Base-by-base conservation (phyloP, 2,113 vertebrate species). In the Onychostruthus taczanowskii region DNA sequence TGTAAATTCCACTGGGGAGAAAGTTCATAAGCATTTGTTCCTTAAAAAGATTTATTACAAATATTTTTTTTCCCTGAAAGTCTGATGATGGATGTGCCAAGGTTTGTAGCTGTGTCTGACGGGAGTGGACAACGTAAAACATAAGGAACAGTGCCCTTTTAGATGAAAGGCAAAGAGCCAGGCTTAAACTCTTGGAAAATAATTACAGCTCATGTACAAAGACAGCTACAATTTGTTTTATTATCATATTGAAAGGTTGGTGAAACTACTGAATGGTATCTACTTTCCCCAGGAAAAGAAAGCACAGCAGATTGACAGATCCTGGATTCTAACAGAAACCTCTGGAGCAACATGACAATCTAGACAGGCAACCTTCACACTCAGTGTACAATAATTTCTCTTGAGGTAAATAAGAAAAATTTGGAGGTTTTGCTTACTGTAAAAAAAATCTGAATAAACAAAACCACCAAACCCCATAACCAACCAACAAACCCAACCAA, bases 21-120 rank as follows among this genome's bases (percentile, higher is more conserved):
- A 87, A 94, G 75, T 79, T 97, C 84, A 89, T 74, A 93, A 94
- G n/a, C 27, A 86, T 55, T 18, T 94, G 35, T 75, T 94, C 52
- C 46, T 85, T 88, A 87, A 89, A 94, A 79, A 55, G 56, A 94
- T 94, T 90, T 84, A 95, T 82, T 64, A 46, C 67, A 86, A 68
- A 76, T 62, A 37, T 77, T 95, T 93, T 91, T 74, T 92, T 74
- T 28, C 75, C 72, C 35, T 77, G 6, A n/a, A 66, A 30, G 39
- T 21, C 17, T 47, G 52, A 22, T 78, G 76, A 87, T 70, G 73
- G 70, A 94, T 90, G 30, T 66, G 68, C 74, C 92, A 92, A 43
- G 43, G n/a, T 44, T 63, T 47, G 43, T 6, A 85, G 76, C 31
- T 35, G 35, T 35, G 56, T 52, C 41, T 94, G 74, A 84, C 17